phyloP scores from a whole-genome alignment of 1,140 invertebrate species.

The Globodera rostochiensis region DNA sequence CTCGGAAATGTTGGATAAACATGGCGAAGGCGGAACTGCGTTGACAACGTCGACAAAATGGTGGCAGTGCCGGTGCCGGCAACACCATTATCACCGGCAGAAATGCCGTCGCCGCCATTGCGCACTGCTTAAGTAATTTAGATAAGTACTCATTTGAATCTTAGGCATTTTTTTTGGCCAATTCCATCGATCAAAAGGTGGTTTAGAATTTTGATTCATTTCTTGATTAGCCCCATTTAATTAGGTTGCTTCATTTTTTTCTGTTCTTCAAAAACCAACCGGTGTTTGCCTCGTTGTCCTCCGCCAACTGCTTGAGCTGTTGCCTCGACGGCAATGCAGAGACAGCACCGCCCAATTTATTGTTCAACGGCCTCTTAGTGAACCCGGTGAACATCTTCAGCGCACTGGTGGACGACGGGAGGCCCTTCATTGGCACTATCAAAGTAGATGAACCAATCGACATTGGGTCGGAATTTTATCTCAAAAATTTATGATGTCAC shows the following conservation, averaged over 20 bases:
- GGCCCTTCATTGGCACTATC: conserved; percentile 44
- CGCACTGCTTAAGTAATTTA: no score
- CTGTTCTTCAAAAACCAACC: not conserved
- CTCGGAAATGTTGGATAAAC: not conserved
- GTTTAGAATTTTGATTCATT: no score
- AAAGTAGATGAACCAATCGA: not conserved
- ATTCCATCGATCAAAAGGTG: no score
- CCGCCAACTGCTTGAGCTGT: not conserved
- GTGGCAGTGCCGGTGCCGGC: no score
- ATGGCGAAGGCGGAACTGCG: not conserved
- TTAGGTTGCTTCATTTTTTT: no score
- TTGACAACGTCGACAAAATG: not conserved
- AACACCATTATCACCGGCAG: no score
- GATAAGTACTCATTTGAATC: no score
- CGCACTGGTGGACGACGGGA: conserved; percentile 35
- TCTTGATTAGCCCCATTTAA: no score
- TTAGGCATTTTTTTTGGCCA: no score
- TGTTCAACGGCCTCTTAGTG: conserved; percentile 21
- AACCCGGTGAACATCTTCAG: conserved; percentile 51
- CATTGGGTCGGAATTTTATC: no score
- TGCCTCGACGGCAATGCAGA: not conserved
- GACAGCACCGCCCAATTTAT: not conserved
- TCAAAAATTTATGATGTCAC: no score
- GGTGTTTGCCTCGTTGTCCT: not conserved
- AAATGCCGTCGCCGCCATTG: no score